These are phyloP conservation scores for Geophilus truncorum DNA, from an alignment of 2,888 invertebrate species.

Conservation along the genomic window DNA sequence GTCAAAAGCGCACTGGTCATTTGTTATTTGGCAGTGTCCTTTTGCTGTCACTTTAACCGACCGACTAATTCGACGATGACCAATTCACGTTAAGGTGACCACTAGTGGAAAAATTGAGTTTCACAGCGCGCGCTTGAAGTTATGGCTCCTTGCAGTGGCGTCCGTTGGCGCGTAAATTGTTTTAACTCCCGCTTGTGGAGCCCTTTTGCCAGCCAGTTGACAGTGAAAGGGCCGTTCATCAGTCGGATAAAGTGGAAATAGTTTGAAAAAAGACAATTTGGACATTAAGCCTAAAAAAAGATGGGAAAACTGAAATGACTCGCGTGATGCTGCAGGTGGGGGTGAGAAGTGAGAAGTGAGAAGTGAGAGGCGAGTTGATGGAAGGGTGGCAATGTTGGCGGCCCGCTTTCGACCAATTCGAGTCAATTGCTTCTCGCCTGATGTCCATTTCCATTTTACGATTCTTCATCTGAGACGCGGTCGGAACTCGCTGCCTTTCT, in stretches of 20 bases:
- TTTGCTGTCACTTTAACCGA: background rate
- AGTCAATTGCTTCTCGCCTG: constrained; percentile 16
- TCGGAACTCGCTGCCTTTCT: background rate
- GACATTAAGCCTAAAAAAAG: background rate
- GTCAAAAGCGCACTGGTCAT: background rate
- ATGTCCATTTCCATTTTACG: constrained; percentile 33
- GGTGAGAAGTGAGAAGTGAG: too few species aligned
- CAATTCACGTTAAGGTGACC: constrained; percentile 4
- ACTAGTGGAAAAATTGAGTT: constrained; percentile 1
- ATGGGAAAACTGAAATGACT: background rate
- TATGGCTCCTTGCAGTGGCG: constrained; percentile 2
- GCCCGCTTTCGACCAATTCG: constrained; percentile 25
- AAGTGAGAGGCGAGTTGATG: background rate
- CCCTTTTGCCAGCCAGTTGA: background rate
- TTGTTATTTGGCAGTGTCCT: background rate
- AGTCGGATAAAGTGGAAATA: background rate
- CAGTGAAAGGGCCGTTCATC: background rate
- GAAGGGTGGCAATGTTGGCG: background rate
- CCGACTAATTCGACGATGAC: constrained; percentile 20
- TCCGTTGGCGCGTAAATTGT: background rate
- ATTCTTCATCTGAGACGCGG: constrained; percentile 21
- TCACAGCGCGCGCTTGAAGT: background rate
- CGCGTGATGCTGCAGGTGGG: background rate
- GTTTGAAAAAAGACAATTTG: background rate
- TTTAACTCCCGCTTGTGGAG: background rate